Base-by-base conservation (phyloP, 2,888 invertebrate genomes). In the Caenorhabditis panamensis region DNA sequence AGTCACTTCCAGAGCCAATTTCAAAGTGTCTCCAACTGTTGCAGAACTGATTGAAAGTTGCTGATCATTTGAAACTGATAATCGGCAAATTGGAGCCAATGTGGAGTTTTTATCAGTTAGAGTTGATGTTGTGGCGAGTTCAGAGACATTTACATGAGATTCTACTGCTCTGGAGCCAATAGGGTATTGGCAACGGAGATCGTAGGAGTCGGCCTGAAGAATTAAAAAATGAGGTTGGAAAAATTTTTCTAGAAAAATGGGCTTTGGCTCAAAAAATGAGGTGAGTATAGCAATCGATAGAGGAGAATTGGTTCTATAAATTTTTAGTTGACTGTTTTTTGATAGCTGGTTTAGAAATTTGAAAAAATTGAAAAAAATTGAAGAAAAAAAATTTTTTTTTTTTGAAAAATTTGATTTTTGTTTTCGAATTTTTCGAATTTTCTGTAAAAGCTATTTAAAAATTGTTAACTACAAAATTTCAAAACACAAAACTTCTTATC, bases 151-250 rank as follows among this genome's bases (percentile, higher is more conserved):
- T 28, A 87, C 86, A 26, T 86, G 83, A 0, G 87, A 87, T 53
- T 84, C 79, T 16, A 80, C 77, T 22, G 62, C 58, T 1, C 72
- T 68, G 2, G 77, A 68, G 4, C 82, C 82, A 37, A 82, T 64
- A 26, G 82, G 82, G 36, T 82, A 82, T 64, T 75, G 75, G 64
- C 82, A 82, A 1, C 82, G 77, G 20, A 97, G 96, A 92, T 96
- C 96, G 93, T 96, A 97, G 1, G 97, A 96, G 92, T 96, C 96
- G 5, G 97, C 96, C 37, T 66, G 44, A n/a, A 47, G 9, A 47
- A 18, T 47, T 47, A 41, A 31, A 31, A 31, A 31, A 31, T 6
- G 9, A 31, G 31, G n/a, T n/a, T n/a, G n/a, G n/a, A n/a, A n/a
- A n/a, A n/a, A n/a, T n/a, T n/a, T n/a, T n/a, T n/a, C n/a, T n/a